phyloP scores from a whole-genome alignment of 2,888 invertebrate species.

The Ischnura elegans region DNA sequence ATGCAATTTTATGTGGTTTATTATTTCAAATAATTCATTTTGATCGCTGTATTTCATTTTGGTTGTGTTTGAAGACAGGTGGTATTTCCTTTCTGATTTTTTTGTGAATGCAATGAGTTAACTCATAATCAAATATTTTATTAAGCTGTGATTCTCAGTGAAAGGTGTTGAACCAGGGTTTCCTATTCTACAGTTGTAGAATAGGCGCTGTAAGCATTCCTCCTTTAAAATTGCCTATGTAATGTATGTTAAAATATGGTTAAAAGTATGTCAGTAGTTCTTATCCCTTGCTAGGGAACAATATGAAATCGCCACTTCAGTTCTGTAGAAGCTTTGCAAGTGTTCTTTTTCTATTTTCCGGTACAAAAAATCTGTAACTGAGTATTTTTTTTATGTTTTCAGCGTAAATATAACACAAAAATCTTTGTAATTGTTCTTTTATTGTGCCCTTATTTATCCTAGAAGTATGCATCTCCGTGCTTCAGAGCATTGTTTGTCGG shows the following conservation, averaged over 20 bases:
- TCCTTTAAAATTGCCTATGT: slow-evolving; percentile 58
- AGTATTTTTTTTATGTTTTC: slow-evolving; percentile 71
- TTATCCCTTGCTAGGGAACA: slow-evolving; percentile 27
- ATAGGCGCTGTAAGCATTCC: slow-evolving; percentile 61
- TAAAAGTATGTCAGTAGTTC: slow-evolving; percentile 49
- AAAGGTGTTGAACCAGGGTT: slow-evolving; percentile 66
- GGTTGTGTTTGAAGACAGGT: slow-evolving; percentile 51
- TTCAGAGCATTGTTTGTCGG: background rate
- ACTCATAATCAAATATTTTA: slow-evolving; percentile 51
- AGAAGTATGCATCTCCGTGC: background rate
- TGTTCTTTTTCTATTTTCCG: slow-evolving; percentile 65
- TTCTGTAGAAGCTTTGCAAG: slow-evolving; percentile 68
- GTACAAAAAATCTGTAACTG: slow-evolving; percentile 68
- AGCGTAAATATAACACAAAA: slow-evolving; percentile 70
- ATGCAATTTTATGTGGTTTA: slow-evolving; percentile 60
- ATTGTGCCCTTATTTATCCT: background rate
- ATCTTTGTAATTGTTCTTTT: slow-evolving; percentile 30
- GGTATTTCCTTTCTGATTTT: slow-evolving; percentile 54
- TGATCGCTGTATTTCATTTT: slow-evolving; percentile 42
- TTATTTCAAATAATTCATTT: slow-evolving; percentile 39
- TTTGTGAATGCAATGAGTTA: slow-evolving; percentile 24
- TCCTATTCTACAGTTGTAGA: slow-evolving; percentile 60
- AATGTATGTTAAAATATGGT: slow-evolving; percentile 51
- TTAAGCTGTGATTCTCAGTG: slow-evolving; percentile 64
- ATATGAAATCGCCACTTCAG: slow-evolving; percentile 52